Evolutionary conservation across 1,140 invertebrate genomes (phyloP), one percentile per base, ranked within the genome.

Genomic region (Brachionus angularis): DNA sequence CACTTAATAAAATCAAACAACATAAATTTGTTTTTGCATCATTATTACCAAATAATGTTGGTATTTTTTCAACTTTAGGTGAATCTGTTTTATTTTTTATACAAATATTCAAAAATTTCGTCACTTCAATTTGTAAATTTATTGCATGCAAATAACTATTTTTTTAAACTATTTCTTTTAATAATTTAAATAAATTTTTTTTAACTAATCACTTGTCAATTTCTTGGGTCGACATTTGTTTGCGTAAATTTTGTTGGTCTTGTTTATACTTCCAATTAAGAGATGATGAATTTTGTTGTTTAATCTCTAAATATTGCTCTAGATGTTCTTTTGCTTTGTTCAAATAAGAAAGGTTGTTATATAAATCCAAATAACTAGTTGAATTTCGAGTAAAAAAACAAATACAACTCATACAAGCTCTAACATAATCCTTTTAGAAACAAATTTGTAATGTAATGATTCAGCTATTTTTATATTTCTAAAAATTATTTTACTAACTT

Each of bases 81-180:
- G 74, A 14, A 72, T 74, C 23, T 50, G 29, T 7, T 62, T 70
- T 33, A 73, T 75, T 44, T 74, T 76, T 50, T 29, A 78, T 61
- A 73, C 75, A 77, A 14, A 73, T 70, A 5, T 78, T 73, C 52
- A 81, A 58, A 72, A 76, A 80, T 58, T 79, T 78, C 5, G 80
- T 80, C 27, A 81, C 76, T 53, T 81, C 80, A 72, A 80, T 79
- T 70, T 81, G 80, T n/a, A 80, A 74, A n/a, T 75, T 75, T 23
- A 81, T 76, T 23, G 75, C 75, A 25, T 74, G 73, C 21, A 80
- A 73, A 69, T 79, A 73, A 71, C 78, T 79, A 71, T 18, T 73
- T 75, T 29, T 36, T 62, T 34, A 53, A 39, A 74, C 33, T 18
- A 0, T 18, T 18, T 33, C 33, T 21, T 25, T 31, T 3, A 14